A percentile compares a stretch with the other conserved stretches of the same genome.
phyloP scores from a whole-genome alignment of 2,113 vertebrate genomes.

The Eulacestoma nigropectus region DNA sequence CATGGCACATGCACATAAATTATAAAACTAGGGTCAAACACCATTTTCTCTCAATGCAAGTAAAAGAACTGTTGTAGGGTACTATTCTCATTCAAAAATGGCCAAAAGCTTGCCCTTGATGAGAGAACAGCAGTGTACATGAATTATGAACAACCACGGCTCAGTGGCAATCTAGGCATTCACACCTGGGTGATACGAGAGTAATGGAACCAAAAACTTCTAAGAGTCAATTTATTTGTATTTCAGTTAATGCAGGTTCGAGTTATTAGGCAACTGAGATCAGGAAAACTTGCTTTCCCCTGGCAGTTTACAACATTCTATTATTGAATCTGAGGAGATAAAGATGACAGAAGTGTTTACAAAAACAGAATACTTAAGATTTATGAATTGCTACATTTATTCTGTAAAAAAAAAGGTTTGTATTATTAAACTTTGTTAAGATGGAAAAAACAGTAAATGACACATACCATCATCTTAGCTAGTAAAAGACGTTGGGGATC shows the following conservation, averaged over 20 bases:
- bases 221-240: neutral
- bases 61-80: neutral
- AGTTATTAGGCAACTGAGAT: neutral
- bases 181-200: accelerated
- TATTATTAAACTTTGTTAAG: neutral
- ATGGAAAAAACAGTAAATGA: neutral
- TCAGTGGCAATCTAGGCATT: neutral
- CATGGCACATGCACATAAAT: neutral
- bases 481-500: neutral
- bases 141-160: neutral
- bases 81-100: neutral
- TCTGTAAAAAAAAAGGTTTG: neutral
- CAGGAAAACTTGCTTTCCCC: neutral
- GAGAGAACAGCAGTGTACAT: neutral
- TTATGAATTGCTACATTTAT: neutral
- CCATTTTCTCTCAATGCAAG: neutral
- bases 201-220: neutral
- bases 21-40: neutral
- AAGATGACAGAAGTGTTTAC: neutral
- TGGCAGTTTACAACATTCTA: neutral
- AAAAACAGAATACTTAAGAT: neutral
- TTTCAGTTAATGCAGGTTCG: neutral
- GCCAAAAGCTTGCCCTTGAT: neutral
- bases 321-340: neutral
- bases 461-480: neutral